These are phyloP conservation scores for Torymus tubicola DNA, from an alignment of 2,888 invertebrate species.

Conservation along the genomic window DNA sequence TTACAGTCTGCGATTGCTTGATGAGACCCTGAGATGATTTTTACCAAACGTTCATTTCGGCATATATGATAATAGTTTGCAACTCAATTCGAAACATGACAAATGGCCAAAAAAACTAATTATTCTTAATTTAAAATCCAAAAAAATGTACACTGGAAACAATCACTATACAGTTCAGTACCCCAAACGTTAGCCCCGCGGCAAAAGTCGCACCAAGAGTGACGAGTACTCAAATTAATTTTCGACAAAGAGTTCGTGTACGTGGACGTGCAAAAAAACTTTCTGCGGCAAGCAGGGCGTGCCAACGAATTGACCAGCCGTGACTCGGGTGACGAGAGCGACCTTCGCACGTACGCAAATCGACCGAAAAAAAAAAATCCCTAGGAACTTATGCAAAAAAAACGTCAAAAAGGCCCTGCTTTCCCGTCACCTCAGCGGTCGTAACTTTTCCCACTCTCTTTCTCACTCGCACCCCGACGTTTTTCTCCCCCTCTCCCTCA, in stretches of 20 bases:
- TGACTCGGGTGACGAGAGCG: conserved; percentile 22
- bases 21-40: too few relatives aligned
- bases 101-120: too few relatives aligned
- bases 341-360: not conserved
- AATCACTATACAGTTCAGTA: not conserved
- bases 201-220: not conserved
- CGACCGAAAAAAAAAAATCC: not conserved
- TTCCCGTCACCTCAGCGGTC: not conserved
- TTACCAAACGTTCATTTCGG: too few relatives aligned
- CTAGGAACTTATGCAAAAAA: not conserved
- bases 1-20: too few relatives aligned
- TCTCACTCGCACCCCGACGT: too few relatives aligned
- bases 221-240: conserved; percentile 45
- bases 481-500: too few relatives aligned
- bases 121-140: too few relatives aligned
- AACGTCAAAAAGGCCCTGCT: too few relatives aligned
- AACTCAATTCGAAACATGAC: too few relatives aligned
- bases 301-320: conserved; percentile 13
- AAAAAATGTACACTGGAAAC: too few relatives aligned
- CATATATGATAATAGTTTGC: too few relatives aligned
- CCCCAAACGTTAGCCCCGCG: not conserved
- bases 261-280: not conserved
- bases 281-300: not conserved
- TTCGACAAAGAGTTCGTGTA: not conserved
- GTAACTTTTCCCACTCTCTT: not conserved